Base-by-base conservation (phyloP, 2,888 invertebrate genomes). In the Isoperla grammatica region DNA sequence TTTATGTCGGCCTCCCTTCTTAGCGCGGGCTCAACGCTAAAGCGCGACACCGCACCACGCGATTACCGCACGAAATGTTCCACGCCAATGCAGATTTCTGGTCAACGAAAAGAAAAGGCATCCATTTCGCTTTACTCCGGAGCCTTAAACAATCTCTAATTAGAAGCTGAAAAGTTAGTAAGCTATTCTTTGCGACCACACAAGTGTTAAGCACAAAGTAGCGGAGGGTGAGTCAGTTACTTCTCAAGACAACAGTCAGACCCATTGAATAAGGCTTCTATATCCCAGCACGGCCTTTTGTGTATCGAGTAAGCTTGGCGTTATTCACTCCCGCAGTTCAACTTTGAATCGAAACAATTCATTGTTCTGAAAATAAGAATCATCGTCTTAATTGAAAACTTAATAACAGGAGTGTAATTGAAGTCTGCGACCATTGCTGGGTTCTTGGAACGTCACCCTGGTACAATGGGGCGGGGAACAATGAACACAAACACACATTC, bases 341-440 rank as follows among this genome's bases (percentile, higher is more conserved):
- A 49, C 23, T 23, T 20, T 49, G 29, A 53, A 37, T 53, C 53
- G 37, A 39, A 53, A 53, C 53, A 53, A 53, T 49, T 53, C 53
- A 53, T 53, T 53, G 53, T 53, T 53, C 53, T n/a, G 37, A 53
- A 50, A 53, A 53, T 53, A 53, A 53, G 53, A 53, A 53, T 53
- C 53, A 53, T 53, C 53, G 53, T 53, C 53, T 53, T 53, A 53
- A 53, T 53, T 53, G 53, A 53, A 53, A 37, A 53, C 53, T 37
- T 53, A 53, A 53, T 53, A 53, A 53, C 37, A 53, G 53, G 39
- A 53, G 53, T 37, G 53, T 53, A 53, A 53, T 53, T 53, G 53
- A 39, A 37, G 53, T 45, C 19, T 8, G 45, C 11, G 45, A 19
- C 46, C 12, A 22, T 46, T 19, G 46, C 20, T 22, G 12, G 45